Evolutionary conservation across 2,113 vertebrate genomes (phyloP).

Genomic region (Perca schrenkii): DNA sequence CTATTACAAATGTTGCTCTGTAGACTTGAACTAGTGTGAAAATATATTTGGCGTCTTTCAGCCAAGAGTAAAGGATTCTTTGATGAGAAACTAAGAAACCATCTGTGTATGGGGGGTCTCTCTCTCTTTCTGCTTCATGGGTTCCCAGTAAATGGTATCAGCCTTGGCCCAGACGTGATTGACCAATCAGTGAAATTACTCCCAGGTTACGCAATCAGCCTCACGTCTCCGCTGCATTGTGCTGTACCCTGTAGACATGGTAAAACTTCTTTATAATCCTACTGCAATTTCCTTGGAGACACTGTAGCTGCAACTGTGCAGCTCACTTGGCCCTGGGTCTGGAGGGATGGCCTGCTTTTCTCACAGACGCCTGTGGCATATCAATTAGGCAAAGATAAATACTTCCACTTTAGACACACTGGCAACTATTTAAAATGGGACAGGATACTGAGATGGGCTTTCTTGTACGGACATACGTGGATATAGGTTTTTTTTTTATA

Average conservation of each 20-base stretch:
- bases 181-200: constrained; percentile 61
- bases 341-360: constrained; percentile 58
- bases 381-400: constrained; percentile 73
- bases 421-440: constrained; percentile 2
- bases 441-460: neutral
- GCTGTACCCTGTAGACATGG: constrained; percentile 48
- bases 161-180: constrained; percentile 28
- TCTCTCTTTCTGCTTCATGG: constrained; percentile 19
- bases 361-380: constrained; percentile 74
- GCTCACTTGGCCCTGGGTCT: constrained; percentile 57
- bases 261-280: constrained; percentile 48
- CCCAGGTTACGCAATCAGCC: constrained; percentile 45
- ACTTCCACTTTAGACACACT: constrained; percentile 41
- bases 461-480: constrained; percentile 9
- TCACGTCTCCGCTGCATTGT: constrained; percentile 60
- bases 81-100: constrained; percentile 28
- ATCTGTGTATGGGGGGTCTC: constrained; percentile 15
- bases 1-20: constrained; percentile 32
- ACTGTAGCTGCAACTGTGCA: constrained; percentile 57
- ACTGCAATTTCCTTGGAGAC: constrained; percentile 74
- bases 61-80: constrained; percentile 47
- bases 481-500: neutral
- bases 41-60: constrained; percentile 29
- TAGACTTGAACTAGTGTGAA: constrained; percentile 49
- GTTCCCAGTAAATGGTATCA: constrained; percentile 34